Evolutionary conservation across 53 echinoderm and acorn worm species (phyloP).

Genomic region (Henricia sp.): DNA sequence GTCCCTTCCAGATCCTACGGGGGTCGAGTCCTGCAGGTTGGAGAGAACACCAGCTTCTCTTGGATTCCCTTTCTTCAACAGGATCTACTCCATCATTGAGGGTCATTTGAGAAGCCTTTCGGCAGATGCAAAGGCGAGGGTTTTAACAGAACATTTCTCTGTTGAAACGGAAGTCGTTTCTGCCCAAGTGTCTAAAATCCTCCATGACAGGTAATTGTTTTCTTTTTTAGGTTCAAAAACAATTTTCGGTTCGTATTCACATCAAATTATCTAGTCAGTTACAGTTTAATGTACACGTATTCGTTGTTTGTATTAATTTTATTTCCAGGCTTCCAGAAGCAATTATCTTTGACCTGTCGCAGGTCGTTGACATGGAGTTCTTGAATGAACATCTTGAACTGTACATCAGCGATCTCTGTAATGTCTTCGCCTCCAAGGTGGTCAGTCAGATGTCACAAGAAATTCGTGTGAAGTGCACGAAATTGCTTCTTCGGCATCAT

Average conservation of each 20-base stretch:
- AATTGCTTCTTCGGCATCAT: conserved; percentile 24
- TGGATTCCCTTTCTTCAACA: conserved; percentile 53
- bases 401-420: conserved; percentile 50
- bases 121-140: conserved; percentile 27
- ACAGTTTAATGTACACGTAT: no score
- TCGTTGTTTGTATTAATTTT: no score
- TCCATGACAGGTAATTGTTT: conserved; percentile 20
- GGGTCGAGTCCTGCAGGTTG: conserved; percentile 56
- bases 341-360: conserved; percentile 35
- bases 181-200: conserved; percentile 5
- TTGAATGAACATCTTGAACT: conserved; percentile 1
- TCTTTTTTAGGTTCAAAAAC: no score
- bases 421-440: conserved; percentile 26
- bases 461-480: conserved; percentile 15
- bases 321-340: conserved; percentile 32
- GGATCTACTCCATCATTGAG: conserved; percentile 46
- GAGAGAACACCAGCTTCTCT: conserved; percentile 1
- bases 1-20: conserved; percentile 45
- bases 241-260: no score
- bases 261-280: no score
- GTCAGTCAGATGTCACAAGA: conserved; percentile 8
- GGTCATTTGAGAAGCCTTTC: conserved; percentile 19
- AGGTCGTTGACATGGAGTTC: conserved; percentile 28
- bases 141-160: conserved; percentile 22
- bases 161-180: neutral